These are phyloP conservation scores for Pomatorhinus ruficollis DNA, from an alignment of 2,113 vertebrate genomes.

Conservation along the genomic window DNA sequence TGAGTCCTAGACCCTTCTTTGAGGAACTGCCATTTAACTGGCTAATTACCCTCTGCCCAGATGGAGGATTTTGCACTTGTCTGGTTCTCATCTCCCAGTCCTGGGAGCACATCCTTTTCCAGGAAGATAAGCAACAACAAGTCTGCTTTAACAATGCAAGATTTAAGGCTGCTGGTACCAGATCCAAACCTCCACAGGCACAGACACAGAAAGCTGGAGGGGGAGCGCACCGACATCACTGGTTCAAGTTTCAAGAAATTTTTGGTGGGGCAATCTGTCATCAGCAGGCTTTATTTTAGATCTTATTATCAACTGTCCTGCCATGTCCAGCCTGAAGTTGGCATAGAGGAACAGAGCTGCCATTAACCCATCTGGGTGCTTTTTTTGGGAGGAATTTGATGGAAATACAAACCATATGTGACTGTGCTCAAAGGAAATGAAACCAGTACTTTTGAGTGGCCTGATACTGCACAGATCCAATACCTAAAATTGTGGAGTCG, in stretches of 20 bases:
- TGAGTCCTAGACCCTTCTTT: background rate
- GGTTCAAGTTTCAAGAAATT: background rate
- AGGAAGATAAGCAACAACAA: background rate
- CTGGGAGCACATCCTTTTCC: constrained; percentile 1
- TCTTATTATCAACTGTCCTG: background rate
- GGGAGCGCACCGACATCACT: background rate
- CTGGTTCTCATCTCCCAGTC: background rate
- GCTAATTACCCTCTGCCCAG: background rate
- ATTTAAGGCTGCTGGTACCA: background rate
- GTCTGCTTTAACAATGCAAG: background rate
- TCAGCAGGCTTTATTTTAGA: background rate
- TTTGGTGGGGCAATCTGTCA: background rate
- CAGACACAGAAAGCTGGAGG: background rate
- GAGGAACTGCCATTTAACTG: background rate
- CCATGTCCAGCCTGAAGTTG: background rate
- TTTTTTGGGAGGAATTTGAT: background rate
- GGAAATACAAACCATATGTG: background rate
- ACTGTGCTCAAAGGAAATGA: background rate
- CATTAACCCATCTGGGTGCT: background rate
- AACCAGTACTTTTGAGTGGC: background rate
- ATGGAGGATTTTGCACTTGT: background rate
- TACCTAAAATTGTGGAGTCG: background rate
- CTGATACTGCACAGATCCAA: background rate
- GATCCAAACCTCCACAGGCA: background rate
- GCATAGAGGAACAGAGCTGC: background rate